These are phyloP conservation scores for Sebastes glaucus DNA, from an alignment of 2,797 vertebrate species.

Conservation along the genomic window DNA sequence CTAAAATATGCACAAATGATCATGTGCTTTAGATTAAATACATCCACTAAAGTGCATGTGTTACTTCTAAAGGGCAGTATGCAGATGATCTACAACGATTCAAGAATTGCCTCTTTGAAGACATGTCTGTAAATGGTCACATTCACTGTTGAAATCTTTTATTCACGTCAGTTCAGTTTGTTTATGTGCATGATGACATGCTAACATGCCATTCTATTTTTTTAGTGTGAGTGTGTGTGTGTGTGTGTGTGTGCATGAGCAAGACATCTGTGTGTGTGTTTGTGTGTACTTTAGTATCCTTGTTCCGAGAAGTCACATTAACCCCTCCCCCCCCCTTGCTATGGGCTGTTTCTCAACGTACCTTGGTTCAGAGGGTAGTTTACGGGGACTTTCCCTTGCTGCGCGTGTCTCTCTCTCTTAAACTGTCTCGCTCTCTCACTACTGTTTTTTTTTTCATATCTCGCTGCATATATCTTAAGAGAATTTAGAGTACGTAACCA, in stretches of 20 bases:
- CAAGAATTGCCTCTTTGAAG: not conserved
- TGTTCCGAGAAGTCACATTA: constrained; percentile 87
- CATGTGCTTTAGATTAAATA: constrained; percentile 25
- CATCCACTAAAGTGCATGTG: not conserved
- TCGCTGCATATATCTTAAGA: constrained; percentile 13
- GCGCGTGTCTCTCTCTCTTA: constrained; percentile 36
- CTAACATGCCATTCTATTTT: constrained; percentile 10
- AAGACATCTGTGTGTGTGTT: constrained; percentile 45
- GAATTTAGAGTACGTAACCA: constrained; percentile 26
- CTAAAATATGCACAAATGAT: not conserved
- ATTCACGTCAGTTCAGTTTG: not conserved
- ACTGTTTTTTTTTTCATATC: constrained; percentile 8
- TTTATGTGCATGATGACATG: constrained; percentile 8
- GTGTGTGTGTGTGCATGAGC: not conserved
- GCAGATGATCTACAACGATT: not conserved
- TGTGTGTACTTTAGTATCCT: constrained; percentile 71
- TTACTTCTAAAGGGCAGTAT: not conserved
- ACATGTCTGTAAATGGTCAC: not conserved
- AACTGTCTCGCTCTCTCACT: constrained; percentile 30
- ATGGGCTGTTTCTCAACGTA: constrained; percentile 83
- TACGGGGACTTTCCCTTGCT: constrained; percentile 82
- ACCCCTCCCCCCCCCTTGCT: constrained; percentile 40
- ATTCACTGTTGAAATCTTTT: not conserved
- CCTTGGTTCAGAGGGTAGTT: constrained; percentile 80
- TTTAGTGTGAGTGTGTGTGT: not conserved